Percentiles rank a stretch among this genome's conserved stretches.
Conservation (phyloP, 2,797 vertebrate species). For the Acanthornis magna region DNA sequence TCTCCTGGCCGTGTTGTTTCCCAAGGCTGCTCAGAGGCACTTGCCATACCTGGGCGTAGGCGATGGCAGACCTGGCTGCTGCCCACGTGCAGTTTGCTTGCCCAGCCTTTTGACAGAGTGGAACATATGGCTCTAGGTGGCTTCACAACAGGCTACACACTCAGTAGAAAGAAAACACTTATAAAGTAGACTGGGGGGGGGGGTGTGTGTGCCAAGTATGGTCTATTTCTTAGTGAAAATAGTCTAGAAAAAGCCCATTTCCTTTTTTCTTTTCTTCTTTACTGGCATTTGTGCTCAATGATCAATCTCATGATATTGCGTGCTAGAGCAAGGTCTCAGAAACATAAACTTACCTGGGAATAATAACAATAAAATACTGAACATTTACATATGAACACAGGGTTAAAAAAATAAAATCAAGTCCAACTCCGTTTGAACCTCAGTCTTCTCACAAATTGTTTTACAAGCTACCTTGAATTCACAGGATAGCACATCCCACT, state of each 20-base stretch:
- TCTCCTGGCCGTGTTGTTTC: background rate
- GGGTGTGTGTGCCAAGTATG: background rate
- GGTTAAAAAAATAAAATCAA: background rate
- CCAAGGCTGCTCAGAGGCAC: background rate
- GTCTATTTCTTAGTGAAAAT: background rate
- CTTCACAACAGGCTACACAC: background rate
- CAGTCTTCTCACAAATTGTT: background rate
- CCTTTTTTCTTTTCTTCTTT: background rate
- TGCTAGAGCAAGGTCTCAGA: background rate
- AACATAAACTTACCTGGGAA: background rate
- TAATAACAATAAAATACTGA: background rate
- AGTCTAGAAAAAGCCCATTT: background rate
- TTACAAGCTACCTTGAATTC: background rate
- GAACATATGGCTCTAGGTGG: background rate
- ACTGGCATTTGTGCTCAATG: background rate
- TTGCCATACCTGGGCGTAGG: background rate
- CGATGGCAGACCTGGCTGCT: background rate
- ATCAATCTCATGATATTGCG: background rate
- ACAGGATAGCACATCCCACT: background rate
- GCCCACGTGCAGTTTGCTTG: background rate
- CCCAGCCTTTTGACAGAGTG: background rate
- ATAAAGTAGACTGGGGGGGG: background rate
- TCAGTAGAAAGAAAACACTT: accelerated
- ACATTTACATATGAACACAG: background rate
- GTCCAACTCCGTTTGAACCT: background rate